phyloP scores from a whole-genome alignment of 1,140 invertebrate species.

The Sitodiplosis mosellana region DNA sequence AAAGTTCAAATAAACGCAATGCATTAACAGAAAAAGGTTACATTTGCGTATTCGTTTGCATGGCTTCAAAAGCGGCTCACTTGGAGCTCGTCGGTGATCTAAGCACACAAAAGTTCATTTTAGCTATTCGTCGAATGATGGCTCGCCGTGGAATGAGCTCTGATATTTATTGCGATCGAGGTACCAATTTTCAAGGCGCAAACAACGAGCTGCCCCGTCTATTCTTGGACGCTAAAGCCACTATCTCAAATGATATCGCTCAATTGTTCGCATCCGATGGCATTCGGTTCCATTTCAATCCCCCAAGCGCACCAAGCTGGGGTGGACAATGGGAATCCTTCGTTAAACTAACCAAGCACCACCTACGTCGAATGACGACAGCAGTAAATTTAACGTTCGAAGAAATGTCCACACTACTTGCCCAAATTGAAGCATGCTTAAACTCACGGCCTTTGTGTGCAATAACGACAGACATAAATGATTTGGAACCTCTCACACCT shows the following conservation, averaged over 20 bases:
- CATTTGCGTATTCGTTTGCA: no score
- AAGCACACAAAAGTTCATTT: constrained; percentile 9
- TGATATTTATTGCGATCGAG: constrained; percentile 18
- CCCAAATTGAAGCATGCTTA: constrained; percentile 14
- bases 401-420: no score
- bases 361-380: constrained; percentile 6
- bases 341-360: constrained; percentile 11
- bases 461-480: constrained; percentile 11
- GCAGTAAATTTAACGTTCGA: no score
- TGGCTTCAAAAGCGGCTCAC: no score
- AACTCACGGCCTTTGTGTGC: constrained; percentile 16
- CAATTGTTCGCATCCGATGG: constrained; percentile 7
- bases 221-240: no score
- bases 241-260: no score
- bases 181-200: constrained; percentile 19
- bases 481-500: constrained; percentile 15
- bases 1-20: constrained; percentile 7
- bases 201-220: constrained; percentile 12
- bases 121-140: constrained; percentile 10
- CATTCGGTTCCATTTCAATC: constrained; percentile 5
- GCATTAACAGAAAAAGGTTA: no score
- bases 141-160: constrained; percentile 11
- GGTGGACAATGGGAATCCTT: constrained; percentile 9
- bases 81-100: constrained; percentile 9
- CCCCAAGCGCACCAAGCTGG: neutral